Evolutionary conservation across 2,888 invertebrate genomes (phyloP).

Genomic region (Eretmocerus hayati): DNA sequence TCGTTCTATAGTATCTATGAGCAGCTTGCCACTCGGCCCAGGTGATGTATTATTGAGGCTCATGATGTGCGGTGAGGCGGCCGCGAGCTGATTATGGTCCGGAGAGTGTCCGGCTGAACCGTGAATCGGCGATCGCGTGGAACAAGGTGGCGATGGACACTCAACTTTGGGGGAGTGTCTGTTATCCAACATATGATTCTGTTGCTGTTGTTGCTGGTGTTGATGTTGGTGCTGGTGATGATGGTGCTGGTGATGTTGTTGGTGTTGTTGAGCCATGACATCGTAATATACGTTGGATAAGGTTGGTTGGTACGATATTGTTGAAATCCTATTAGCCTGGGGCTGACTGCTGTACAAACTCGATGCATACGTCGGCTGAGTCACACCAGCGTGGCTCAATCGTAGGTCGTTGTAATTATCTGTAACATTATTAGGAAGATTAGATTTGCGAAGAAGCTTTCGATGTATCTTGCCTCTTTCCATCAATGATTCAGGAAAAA

Average conservation of each 20-base stretch:
- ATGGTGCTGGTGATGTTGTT: conserved; percentile 24
- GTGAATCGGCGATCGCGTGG: conserved; percentile 38
- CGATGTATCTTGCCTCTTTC: no score
- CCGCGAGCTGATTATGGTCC: conserved; percentile 36
- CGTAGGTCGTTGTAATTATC: conserved; percentile 33
- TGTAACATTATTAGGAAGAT: conserved; percentile 19
- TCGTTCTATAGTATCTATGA: conserved; percentile 41
- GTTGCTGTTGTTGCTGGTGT: conserved; percentile 34
- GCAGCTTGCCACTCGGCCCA: conserved; percentile 22
- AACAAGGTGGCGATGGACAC: conserved; percentile 38
- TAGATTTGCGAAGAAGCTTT: no score
- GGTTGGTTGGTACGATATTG: conserved; percentile 27
- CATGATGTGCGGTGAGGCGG: conserved; percentile 38
- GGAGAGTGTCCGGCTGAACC: conserved; percentile 39
- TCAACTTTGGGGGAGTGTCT: conserved; percentile 41
- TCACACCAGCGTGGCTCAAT: conserved; percentile 27
- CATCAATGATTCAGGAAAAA: no score
- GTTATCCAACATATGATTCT: conserved; percentile 30
- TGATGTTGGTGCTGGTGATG: conserved; percentile 33
- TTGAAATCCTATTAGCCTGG: conserved; percentile 26
- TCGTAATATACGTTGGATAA: conserved; percentile 36
- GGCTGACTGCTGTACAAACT: conserved; percentile 28
- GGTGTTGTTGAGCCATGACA: conserved; percentile 31
- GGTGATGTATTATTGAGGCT: conserved; percentile 36
- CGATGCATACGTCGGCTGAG: conserved; percentile 28